Evolutionary conservation across 2,888 invertebrate species (phyloP).

Genomic region (Eurois occulta): DNA sequence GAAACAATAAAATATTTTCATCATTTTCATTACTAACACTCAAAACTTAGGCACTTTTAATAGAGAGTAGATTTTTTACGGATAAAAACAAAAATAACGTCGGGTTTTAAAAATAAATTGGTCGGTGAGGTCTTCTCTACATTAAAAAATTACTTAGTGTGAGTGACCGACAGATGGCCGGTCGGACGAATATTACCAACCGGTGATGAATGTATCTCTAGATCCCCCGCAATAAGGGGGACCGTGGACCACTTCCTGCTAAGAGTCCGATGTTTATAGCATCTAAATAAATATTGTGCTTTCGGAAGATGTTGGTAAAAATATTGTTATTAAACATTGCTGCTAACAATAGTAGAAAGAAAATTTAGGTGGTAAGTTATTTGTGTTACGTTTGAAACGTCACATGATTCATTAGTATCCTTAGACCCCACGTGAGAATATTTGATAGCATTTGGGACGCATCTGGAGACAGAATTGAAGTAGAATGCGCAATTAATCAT

Average conservation of each 20-base stretch:
- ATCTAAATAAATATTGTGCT: neutral
- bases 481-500: slow-evolving; percentile 16
- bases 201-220: neutral
- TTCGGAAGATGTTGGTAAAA: neutral
- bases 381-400: slow-evolving; percentile 15
- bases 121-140: neutral
- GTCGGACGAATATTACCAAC: neutral
- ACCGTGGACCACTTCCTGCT: slow-evolving; percentile 4
- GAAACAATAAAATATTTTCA: slow-evolving; percentile 77
- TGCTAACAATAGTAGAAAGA: neutral
- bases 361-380: slow-evolving; percentile 19
- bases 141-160: neutral
- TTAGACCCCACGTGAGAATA: slow-evolving; percentile 52
- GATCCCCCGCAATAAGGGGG: slow-evolving; percentile 2
- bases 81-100: neutral
- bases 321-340: neutral
- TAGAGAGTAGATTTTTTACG: neutral
- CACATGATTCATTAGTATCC: slow-evolving; percentile 13
- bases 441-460: slow-evolving; percentile 45
- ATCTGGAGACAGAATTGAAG: slow-evolving; percentile 38
- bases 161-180: neutral
- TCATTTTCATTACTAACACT: slow-evolving; percentile 13
- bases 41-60: neutral
- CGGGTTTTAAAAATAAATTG: neutral
- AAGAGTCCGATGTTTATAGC: neutral